These are phyloP conservation scores for Sebastes cheni DNA, from an alignment of 2,797 vertebrate genomes.

Conservation along the genomic window DNA sequence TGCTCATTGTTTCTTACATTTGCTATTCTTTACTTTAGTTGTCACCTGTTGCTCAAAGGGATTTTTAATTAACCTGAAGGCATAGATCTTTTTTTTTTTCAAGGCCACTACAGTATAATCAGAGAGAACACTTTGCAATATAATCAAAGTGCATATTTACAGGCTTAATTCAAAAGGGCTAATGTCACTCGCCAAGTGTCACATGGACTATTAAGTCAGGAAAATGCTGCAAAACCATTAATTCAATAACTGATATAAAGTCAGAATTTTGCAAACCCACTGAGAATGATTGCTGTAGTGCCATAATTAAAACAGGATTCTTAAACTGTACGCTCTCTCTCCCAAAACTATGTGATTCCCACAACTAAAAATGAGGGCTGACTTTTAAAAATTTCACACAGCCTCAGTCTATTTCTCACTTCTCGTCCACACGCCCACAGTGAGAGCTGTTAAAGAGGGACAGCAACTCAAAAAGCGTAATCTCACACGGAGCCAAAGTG, in stretches of 20 bases:
- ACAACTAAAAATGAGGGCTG: constrained; percentile 52
- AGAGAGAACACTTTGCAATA: not conserved
- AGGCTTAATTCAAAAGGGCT: not conserved
- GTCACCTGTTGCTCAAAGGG: not conserved
- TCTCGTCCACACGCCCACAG: constrained; percentile 66
- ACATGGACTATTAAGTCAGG: not conserved
- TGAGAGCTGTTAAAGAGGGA: constrained; percentile 70
- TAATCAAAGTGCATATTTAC: not conserved
- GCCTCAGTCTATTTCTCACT: constrained; percentile 74
- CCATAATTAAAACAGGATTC: not conserved
- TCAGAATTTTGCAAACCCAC: not conserved
- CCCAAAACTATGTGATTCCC: constrained; percentile 33
- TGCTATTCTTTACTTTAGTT: not conserved
- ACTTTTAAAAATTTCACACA: constrained; percentile 72
- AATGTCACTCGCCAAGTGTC: not conserved
- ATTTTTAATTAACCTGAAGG: not conserved
- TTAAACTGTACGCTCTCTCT: constrained; percentile 3
- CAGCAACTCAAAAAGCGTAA: constrained; percentile 52
- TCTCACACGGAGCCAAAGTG: constrained; percentile 44
- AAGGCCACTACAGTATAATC: not conserved
- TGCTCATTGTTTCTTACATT: not conserved
- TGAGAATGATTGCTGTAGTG: not conserved
- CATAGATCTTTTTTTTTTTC: not conserved
- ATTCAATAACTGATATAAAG: not conserved
- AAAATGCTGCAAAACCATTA: not conserved